phyloP scores from a whole-genome alignment of 2,797 vertebrate species.

The Siniperca undulata region DNA sequence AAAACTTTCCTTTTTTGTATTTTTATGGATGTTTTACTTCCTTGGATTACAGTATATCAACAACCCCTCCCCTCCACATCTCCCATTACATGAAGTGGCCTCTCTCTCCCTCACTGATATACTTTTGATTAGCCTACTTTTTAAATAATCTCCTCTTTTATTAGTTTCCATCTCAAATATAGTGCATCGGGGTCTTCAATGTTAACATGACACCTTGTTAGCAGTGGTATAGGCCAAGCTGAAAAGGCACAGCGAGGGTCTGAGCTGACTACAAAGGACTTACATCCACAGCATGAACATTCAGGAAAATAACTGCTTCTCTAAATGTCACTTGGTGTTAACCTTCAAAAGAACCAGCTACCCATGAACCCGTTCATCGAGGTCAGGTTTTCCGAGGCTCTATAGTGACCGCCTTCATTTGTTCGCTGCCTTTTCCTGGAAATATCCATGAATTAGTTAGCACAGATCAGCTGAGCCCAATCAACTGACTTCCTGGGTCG shows the following conservation, averaged over 20 bases:
- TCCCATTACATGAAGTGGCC: neutral
- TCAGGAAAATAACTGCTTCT: conserved; percentile 38
- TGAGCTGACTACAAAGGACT: conserved; percentile 20
- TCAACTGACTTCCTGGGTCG: conserved; percentile 28
- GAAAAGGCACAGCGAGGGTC: conserved; percentile 11
- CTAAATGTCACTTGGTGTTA: conserved; percentile 57
- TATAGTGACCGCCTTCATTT: conserved; percentile 48
- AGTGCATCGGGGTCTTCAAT: neutral
- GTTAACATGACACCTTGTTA: conserved; percentile 7
- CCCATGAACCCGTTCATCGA: conserved; percentile 43
- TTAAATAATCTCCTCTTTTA: neutral
- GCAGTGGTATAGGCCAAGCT: neutral
- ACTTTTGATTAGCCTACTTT: neutral
- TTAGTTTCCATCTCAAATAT: neutral
- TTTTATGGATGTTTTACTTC: neutral
- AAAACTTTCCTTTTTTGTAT: conserved; percentile 1
- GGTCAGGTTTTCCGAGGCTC: conserved; percentile 39
- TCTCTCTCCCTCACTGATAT: neutral
- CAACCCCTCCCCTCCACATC: neutral
- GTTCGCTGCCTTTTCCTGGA: conserved; percentile 60
- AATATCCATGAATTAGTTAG: conserved; percentile 72
- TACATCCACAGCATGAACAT: conserved; percentile 31
- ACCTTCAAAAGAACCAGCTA: conserved; percentile 47
- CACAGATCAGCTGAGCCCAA: conserved; percentile 54
- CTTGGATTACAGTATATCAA: conserved; percentile 17